Evolutionary conservation across 2,797 vertebrate species (phyloP), one percentile per base, ranked within the genome.

Genomic region (Hydrophis major): DNA sequence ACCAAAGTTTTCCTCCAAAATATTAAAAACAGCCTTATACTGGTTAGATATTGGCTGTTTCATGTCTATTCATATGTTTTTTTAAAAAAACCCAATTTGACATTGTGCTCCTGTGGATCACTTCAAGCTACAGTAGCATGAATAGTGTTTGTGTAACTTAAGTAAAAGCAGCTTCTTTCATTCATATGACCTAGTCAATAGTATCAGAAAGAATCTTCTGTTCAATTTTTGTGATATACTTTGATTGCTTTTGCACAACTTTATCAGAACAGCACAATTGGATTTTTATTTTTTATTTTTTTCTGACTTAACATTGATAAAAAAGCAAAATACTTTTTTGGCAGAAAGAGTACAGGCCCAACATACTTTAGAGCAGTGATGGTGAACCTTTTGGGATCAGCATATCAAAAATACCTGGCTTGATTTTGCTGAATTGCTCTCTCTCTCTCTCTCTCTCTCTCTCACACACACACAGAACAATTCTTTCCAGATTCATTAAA

Each of bases 1-100:
- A 2, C 56, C 87, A 91, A 37, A 57, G 88, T 59, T 90, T 94
- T 47, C 37, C 87, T 94, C 89, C 60, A 16, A 61, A 93, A 86
- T 89, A 94, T 90, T 50, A 93, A 86, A 53, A 86, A 28, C 69
- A 95, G 90, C 5, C 89, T 93, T 37, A 78, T 4, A 12, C 5
- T 63, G n/a, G 74, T 47, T 83, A 92, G 22, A 20, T 88, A 4
- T 27, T 55, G 94, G 47, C 32, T 28, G n/a, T 90, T 25, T 94
- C 3, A 86, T 4, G 37, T 10, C 0, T 16, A 74, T 6, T 20
- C 11, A 3, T 6, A 63, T 57, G 53, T 50, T 32, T 32, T 32
- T 32, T 32, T 57, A 89, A 78, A 83, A 69, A 63, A 69, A 25
- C 89, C 66, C 22, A 83, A 53, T n/a, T 56, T 53, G 18, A 8